Evolutionary conservation across 2,888 invertebrate species (phyloP), one percentile per base, ranked within the genome.

Genomic region (Pandemis corylana): DNA sequence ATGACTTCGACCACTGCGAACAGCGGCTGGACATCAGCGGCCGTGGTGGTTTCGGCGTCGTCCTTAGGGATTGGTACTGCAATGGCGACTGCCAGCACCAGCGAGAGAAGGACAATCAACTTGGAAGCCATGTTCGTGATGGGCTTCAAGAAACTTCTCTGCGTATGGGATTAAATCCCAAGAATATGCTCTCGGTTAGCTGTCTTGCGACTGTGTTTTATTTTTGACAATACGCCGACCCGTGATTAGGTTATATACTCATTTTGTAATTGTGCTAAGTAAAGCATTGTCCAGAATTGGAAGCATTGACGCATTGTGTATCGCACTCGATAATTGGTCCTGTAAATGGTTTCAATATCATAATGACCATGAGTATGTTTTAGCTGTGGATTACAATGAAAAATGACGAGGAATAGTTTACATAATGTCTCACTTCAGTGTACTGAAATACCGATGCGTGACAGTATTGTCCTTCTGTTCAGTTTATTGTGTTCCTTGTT

Each of bases 261-360:
- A 71, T 76, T 72, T 75, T 80, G 80, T 84, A 85, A 86, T 86
- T 79, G 89, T 90, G 94, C 89, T 94, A 93, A 94, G 81, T 80
- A 84, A 83, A 78, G 80, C 85, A 82, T 75, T 75, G 75, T 87
- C 87, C 89, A 86, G 90, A 91, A 89, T 84, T 83, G 88, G 91
- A 83, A 87, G 84, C 80, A 86, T 89, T 91, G 90, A 90, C 90
- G 90, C 89, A 89, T 85, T 84, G 84, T 84, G 79, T 77, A 78
- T 77, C 74, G 71, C 79, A 68, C 67, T 77, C 76, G 89, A 78
- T 92, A 93, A 94, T 87, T 62, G 53, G 68, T 78, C 80, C 75
- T 80, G 83, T 81, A 88, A 91, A 93, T 89, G 90, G 83, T 85
- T 84, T 89, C 92, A 91, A 93, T 91, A 92, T 87, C 88, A 89